A percentile compares a stretch with the other conserved stretches of the same genome.
These are phyloP conservation scores for Phortica variegata DNA, from an alignment of 1,140 invertebrate species.

Conservation along the genomic window DNA sequence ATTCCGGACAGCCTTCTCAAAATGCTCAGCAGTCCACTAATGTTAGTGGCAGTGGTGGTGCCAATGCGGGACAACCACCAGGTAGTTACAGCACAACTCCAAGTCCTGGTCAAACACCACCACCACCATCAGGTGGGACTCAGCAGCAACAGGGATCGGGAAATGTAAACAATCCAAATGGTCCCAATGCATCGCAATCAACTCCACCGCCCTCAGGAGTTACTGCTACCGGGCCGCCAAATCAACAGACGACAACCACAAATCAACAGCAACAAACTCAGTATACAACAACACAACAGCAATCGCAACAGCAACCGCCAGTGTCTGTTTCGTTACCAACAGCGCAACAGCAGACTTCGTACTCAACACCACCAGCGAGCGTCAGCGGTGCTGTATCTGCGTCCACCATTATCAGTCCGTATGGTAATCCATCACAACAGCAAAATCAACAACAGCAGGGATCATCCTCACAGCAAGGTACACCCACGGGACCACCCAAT, in stretches of 20 bases:
- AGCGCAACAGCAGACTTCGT: conserved; percentile 43
- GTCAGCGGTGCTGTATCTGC: conserved; percentile 24
- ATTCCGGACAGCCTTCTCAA: conserved; percentile 28
- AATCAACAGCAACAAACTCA: conserved; percentile 30
- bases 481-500: conserved; percentile 30
- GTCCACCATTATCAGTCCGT: conserved; percentile 20
- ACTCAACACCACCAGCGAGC: conserved; percentile 42
- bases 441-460: conserved; percentile 20
- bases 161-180: conserved; percentile 33
- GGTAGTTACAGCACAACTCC: conserved; percentile 48
- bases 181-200: conserved; percentile 48
- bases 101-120: conserved; percentile 46
- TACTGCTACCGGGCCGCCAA: conserved; percentile 18
- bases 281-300: conserved; percentile 34
- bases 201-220: conserved; percentile 36
- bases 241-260: conserved; percentile 23
- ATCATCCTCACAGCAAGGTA: conserved; percentile 13
- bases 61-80: conserved; percentile 30
- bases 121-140: conserved; percentile 25
- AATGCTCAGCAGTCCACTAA: conserved; percentile 19
- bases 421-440: conserved; percentile 20
- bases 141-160: conserved; percentile 19
- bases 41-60: conserved; percentile 13
- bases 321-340: conserved; percentile 31
- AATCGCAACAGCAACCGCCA: conserved; percentile 34